Evolutionary conservation across 2,888 invertebrate genomes (phyloP).

Genomic region (Drosophila acutilabella): DNA sequence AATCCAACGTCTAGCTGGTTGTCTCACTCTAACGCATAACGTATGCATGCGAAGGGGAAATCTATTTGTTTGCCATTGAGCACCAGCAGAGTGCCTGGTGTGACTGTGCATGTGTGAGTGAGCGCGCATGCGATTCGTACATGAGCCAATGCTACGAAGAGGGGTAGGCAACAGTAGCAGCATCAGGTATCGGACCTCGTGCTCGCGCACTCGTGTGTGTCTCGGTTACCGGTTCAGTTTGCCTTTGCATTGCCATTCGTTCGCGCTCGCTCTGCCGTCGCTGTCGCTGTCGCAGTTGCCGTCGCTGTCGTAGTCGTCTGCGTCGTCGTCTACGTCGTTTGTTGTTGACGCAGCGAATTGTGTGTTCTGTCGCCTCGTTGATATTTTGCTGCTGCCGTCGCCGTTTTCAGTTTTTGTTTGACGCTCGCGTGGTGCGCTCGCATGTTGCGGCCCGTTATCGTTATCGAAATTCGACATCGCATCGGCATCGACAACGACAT

Average conservation of each 20-base stretch:
- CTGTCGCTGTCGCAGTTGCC: conserved; percentile 29
- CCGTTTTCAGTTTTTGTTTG: conserved; percentile 75
- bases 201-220: conserved; percentile 16
- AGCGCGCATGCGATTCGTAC: conserved; percentile 73
- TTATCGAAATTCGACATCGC: conserved; percentile 35
- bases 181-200: conserved; percentile 47
- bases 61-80: conserved; percentile 59
- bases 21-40: conserved; percentile 54
- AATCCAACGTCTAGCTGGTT: conserved; percentile 32
- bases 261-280: conserved; percentile 48
- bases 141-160: conserved; percentile 22
- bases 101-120: conserved; percentile 50
- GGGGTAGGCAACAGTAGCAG: conserved; percentile 49
- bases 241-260: conserved; percentile 64
- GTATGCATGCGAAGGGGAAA: conserved; percentile 44
- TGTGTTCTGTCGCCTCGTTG: conserved; percentile 39
- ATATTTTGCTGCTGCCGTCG: conserved; percentile 57
- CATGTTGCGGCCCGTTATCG: conserved; percentile 61
- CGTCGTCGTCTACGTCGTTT: conserved; percentile 29
- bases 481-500: conserved; percentile 25
- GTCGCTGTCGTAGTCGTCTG: conserved; percentile 32
- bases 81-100: conserved; percentile 9
- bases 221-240: conserved; percentile 54
- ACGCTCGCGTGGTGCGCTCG: conserved; percentile 73
- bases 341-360: conserved; percentile 38